These are phyloP conservation scores for Periplaneta americana DNA, from an alignment of 1,140 invertebrate species.

Conservation along the genomic window DNA sequence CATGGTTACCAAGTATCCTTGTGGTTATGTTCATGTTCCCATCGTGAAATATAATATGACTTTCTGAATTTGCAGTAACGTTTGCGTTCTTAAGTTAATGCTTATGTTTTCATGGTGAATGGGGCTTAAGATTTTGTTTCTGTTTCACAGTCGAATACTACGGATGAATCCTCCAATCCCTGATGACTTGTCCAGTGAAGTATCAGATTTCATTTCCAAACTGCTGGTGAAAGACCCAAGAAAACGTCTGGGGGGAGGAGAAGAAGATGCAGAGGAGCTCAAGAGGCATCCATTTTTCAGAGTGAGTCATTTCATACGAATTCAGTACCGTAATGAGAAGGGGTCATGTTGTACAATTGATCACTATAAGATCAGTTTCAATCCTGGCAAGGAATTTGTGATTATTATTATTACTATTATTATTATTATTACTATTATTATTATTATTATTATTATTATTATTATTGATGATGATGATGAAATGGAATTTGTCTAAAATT, in stretches of 20 bases:
- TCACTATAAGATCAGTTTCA: too few relatives aligned
- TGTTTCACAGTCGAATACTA: constrained; percentile 63
- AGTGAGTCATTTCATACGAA: constrained; percentile 35
- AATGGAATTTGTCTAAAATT: too few relatives aligned
- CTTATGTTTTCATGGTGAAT: neutral
- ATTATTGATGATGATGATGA: too few relatives aligned
- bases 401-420: neutral
- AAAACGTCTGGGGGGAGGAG: constrained; percentile 75
- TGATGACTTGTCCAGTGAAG: constrained; percentile 52
- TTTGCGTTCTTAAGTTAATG: too few relatives aligned
- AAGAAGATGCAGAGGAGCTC: constrained; percentile 73
- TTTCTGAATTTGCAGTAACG: too few relatives aligned
- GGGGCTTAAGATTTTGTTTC: neutral
- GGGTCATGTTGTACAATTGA: too few relatives aligned
- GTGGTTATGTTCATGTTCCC: too few relatives aligned
- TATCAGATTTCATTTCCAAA: constrained; percentile 61
- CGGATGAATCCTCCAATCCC: constrained; percentile 83
- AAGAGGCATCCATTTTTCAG: constrained; percentile 84
- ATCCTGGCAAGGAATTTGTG: neutral
- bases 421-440: neutral
- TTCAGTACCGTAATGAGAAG: too few relatives aligned
- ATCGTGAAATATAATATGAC: too few relatives aligned
- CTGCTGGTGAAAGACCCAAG: constrained; percentile 86
- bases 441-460: too few relatives aligned
- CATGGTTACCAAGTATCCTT: too few relatives aligned